Evolutionary conservation across 1,140 invertebrate genomes (phyloP).

Genomic region (Drosophila busckii): DNA sequence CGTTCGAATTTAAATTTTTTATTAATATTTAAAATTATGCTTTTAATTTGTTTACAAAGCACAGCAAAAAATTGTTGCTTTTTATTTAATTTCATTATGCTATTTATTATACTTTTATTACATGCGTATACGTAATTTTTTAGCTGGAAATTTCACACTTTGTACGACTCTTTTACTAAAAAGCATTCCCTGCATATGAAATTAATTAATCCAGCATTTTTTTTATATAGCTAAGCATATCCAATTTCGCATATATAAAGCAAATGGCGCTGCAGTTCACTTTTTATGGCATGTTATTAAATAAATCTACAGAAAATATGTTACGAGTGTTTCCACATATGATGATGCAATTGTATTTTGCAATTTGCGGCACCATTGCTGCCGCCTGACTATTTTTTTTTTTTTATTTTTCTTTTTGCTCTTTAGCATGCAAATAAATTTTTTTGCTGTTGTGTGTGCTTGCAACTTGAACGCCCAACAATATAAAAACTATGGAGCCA

Average conservation of each 20-base stretch:
- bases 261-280: background rate
- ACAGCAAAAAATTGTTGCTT: too few species aligned
- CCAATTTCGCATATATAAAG: background rate
- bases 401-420: background rate
- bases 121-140: too few species aligned
- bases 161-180: too few species aligned
- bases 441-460: background rate
- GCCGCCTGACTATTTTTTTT: conserved; percentile 6
- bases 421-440: conserved; percentile 55
- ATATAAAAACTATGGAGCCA: conserved; percentile 6
- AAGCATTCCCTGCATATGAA: too few species aligned
- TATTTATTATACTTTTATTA: too few species aligned
- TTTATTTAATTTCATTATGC: too few species aligned
- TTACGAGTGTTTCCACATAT: background rate
- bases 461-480: conserved; percentile 22
- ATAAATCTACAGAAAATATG: conserved; percentile 17
- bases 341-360: conserved; percentile 24
- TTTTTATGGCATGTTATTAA: conserved; percentile 40
- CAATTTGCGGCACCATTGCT: conserved; percentile 1
- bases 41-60: too few species aligned
- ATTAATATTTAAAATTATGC: background rate
- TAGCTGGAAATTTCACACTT: too few species aligned
- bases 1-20: background rate
- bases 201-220: too few species aligned
- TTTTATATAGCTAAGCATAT: background rate